Evolutionary conservation across 1,140 invertebrate genomes (phyloP), one percentile per base, ranked within the genome.

Genomic region (Brachionus manjavacas): DNA sequence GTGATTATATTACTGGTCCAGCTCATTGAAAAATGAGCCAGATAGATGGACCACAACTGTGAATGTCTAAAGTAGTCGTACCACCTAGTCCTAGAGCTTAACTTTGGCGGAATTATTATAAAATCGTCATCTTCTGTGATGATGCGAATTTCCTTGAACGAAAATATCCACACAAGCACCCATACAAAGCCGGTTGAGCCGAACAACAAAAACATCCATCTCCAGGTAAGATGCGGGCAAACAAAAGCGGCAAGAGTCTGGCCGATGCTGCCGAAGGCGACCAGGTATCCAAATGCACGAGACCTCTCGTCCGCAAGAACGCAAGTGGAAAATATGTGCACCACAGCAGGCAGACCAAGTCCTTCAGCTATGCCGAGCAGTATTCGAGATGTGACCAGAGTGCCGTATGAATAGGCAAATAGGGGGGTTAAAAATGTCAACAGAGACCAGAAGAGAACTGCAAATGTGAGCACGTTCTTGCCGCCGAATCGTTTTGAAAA

Each of bases 1-100:
- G 94, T 94, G 85, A 94, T 93, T 84, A 94, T 94, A 86, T 94
- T 94, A 86, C 93, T 94, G 43, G 92, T 93, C 93, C 94, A 94
- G 88, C 94, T 94, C 93, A 94, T 94, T 25, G 93, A 92, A 89
- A 94, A 94, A 89, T 94, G 94, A 31, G 94, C 93, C 84, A 93
- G 91, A 86, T 94, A 94, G 84, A 94, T 91, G 2, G 93, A 92
- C 93, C 93, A 94, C 14, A 94, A 88, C 0, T 93, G 92, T 92
- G 93, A 93, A 86, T 93, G 92, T 55, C 90, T 88, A 66, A 94
- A 88, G 85, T 94, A 93, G 88, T 93, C 92, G 31, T 89, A 90
- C 93, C 93, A 94, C 8, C 91, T 88, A 16, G 92, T 90, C 86
- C 88, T 91, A 84, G 89, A 86, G 87, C 91, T 92, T 83, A 90